Conservation (phyloP, 2,797 vertebrate genomes). For the Lutjanus campechanus region DNA sequence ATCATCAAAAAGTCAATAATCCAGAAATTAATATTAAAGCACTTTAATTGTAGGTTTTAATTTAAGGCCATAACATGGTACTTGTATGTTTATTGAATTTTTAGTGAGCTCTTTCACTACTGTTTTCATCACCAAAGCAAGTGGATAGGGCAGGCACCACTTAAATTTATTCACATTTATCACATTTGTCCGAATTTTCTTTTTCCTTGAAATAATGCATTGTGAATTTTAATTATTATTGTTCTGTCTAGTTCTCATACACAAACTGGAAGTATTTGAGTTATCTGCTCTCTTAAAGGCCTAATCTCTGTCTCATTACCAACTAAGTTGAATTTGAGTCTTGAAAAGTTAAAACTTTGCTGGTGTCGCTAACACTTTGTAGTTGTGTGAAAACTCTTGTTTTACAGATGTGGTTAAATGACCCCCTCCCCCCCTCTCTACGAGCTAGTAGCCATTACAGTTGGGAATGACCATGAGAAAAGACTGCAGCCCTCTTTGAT, state of each 20-base stretch:
- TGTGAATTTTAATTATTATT: neutral
- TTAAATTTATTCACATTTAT: constrained; percentile 25
- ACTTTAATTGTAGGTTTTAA: neutral
- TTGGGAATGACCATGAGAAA: constrained; percentile 87
- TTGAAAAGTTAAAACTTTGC: constrained; percentile 51
- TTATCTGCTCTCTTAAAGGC: constrained; percentile 10
- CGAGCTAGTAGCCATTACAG: constrained; percentile 93
- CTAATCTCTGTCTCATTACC: neutral
- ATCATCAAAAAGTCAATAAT: neutral
- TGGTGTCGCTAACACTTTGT: constrained; percentile 87
- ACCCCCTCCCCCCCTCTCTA: constrained; percentile 64
- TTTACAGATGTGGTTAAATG: constrained; percentile 98
- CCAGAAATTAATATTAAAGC: too few relatives aligned
- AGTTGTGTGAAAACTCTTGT: constrained; percentile 96
- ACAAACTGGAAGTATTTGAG: constrained; percentile 13
- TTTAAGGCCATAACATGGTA: neutral
- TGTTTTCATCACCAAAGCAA: constrained; percentile 39
- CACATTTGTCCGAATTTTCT: constrained; percentile 3
- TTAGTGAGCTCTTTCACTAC: neutral
- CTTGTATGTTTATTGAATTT: neutral
- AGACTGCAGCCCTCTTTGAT: constrained; percentile 74
- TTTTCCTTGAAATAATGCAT: constrained; percentile 14
- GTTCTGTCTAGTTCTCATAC: constrained; percentile 11
- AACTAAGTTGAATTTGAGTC: constrained; percentile 30
- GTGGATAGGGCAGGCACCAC: constrained; percentile 81